phyloP scores from a whole-genome alignment of 2,797 vertebrate species.

The Etheostoma perlongum region DNA sequence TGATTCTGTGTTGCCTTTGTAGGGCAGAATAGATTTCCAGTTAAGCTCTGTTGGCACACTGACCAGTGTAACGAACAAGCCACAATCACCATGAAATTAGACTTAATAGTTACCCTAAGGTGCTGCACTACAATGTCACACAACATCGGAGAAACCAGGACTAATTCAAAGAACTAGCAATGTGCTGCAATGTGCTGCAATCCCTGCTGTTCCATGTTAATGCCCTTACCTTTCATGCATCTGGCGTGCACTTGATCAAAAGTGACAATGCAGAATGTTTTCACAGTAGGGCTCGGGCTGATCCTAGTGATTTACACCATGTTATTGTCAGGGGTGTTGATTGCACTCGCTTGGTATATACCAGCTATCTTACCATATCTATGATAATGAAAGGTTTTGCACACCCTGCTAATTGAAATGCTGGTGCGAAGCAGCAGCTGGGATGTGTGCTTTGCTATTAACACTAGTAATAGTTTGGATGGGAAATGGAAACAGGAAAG shows the following conservation, averaged over 20 bases:
- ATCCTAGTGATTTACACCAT: slow-evolving; percentile 85
- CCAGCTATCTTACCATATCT: slow-evolving; percentile 81
- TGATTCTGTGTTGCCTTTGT: slow-evolving; percentile 14
- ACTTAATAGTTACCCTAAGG: slow-evolving; percentile 64
- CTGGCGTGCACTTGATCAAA: slow-evolving; percentile 73
- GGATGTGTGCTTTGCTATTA: slow-evolving; percentile 83
- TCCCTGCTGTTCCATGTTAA: slow-evolving; percentile 63
- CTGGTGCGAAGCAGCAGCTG: slow-evolving; percentile 85
- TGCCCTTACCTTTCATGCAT: slow-evolving; percentile 43
- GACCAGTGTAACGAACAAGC: slow-evolving; percentile 55
- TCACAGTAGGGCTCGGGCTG: slow-evolving; percentile 79
- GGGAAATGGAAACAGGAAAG: slow-evolving; percentile 74
- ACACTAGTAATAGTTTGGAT: slow-evolving; percentile 88
- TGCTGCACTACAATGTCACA: slow-evolving; percentile 54
- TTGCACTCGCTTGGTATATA: slow-evolving; percentile 80
- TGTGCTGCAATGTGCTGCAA: slow-evolving; percentile 61
- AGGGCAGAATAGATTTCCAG: slow-evolving; percentile 25
- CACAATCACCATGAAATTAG: slow-evolving; percentile 64
- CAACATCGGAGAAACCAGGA: slow-evolving; percentile 52
- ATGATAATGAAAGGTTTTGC: slow-evolving; percentile 76
- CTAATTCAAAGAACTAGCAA: slow-evolving; percentile 54
- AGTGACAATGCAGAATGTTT: slow-evolving; percentile 83
- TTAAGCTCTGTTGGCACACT: slow-evolving; percentile 35
- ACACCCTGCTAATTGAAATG: slow-evolving; percentile 71
- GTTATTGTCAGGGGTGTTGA: slow-evolving; percentile 81